phyloP scores from a whole-genome alignment of 2,888 invertebrate genomes.

The Tridacna crocea region DNA sequence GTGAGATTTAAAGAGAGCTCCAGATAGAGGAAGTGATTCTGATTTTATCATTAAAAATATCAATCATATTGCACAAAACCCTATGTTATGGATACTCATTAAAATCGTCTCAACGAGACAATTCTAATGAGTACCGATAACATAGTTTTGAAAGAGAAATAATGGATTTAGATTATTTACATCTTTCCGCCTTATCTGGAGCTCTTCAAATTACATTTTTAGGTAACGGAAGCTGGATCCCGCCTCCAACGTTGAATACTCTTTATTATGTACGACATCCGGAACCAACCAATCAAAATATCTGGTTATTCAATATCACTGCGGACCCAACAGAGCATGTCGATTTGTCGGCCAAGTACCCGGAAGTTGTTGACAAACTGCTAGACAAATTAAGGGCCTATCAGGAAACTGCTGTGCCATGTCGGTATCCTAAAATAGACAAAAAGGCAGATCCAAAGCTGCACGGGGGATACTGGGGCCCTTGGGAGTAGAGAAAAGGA shows the following conservation, averaged over 20 bases:
- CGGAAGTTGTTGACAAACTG: conserved; percentile 72
- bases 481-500: not conserved
- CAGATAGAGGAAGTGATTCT: too few species aligned
- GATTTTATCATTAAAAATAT: too few species aligned
- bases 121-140: too few species aligned
- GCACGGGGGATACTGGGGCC: conserved; percentile 16
- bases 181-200: too few species aligned
- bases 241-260: conserved; percentile 60
- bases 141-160: too few species aligned
- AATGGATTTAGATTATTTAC: too few species aligned
- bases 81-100: too few species aligned
- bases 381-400: conserved; percentile 72
- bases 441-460: conserved; percentile 29
- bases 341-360: conserved; percentile 72
- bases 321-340: conserved; percentile 77
- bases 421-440: conserved; percentile 75
- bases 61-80: too few species aligned
- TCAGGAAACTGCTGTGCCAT: conserved; percentile 78
- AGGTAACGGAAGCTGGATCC: conserved; percentile 76
- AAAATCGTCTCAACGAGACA: too few species aligned
- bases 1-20: too few species aligned
- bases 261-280: not conserved
- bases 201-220: not conserved
- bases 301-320: conserved; percentile 81
- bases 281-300: conserved; percentile 66